Evolutionary conservation across 2,888 invertebrate species (phyloP).

Genomic region (Gisinianus flammeolus): DNA sequence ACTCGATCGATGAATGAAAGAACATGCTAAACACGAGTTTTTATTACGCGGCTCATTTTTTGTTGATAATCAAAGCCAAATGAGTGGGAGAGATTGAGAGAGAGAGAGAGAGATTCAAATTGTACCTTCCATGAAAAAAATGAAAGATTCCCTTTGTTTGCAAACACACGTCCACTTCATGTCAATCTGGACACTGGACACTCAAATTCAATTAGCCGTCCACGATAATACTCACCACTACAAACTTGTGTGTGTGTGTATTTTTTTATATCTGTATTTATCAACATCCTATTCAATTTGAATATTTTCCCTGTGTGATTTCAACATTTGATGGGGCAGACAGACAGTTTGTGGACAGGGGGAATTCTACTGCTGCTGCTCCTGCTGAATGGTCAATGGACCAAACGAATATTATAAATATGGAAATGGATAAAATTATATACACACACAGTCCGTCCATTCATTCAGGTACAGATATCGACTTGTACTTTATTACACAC

Average conservation of each 20-base stretch:
- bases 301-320: background rate
- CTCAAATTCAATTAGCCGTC: background rate
- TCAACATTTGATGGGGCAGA: background rate
- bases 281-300: background rate
- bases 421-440: too few species aligned
- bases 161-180: conserved; percentile 13
- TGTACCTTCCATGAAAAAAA: background rate
- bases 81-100: background rate
- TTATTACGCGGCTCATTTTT: background rate
- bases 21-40: background rate
- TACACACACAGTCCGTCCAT: too few species aligned
- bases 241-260: background rate
- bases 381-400: background rate
- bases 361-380: too few species aligned
- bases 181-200: background rate
- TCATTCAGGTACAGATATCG: background rate
- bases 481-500: background rate
- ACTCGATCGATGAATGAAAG: conserved; percentile 3
- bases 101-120: background rate
- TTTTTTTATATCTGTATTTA: background rate
- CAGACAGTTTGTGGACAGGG: background rate
- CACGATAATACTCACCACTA: background rate
- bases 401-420: background rate
- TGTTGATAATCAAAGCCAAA: conserved; percentile 1
- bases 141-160: conserved; percentile 11